These are phyloP conservation scores for Leptoclinus maculatus DNA, from an alignment of 2,797 vertebrate species.

Conservation along the genomic window DNA sequence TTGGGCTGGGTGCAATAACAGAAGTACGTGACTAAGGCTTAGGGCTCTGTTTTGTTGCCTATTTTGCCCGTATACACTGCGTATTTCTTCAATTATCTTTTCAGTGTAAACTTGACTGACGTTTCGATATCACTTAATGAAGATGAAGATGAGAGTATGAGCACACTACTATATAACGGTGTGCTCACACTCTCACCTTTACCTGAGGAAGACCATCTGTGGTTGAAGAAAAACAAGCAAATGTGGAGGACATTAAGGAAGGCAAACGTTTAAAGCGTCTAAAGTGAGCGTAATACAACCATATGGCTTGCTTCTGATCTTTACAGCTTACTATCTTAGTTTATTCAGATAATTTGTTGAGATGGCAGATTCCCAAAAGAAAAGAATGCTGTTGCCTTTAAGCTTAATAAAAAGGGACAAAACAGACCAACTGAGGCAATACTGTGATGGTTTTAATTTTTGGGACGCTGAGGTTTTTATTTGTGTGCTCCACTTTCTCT, in stretches of 20 bases:
- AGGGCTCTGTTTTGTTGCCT: constrained; percentile 31
- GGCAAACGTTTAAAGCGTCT: background rate
- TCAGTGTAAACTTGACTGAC: background rate
- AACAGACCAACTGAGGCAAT: constrained; percentile 9
- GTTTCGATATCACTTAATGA: background rate
- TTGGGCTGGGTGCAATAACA: constrained; percentile 55
- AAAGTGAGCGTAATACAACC: background rate
- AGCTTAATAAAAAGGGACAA: background rate
- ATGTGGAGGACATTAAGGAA: background rate
- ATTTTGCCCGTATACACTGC: background rate
- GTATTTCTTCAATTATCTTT: background rate
- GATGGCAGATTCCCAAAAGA: background rate
- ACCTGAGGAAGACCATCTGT: background rate
- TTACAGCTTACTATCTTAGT: background rate
- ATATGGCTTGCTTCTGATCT: background rate
- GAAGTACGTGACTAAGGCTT: constrained; percentile 22
- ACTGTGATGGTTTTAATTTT: constrained; percentile 17
- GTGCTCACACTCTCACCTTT: constrained; percentile 1
- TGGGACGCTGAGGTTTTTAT: constrained; percentile 22
- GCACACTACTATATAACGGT: background rate
- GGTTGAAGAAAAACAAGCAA: background rate
- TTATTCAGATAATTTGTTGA: background rate
- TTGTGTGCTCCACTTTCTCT: constrained; percentile 37
- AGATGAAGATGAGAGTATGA: background rate
- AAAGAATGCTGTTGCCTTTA: background rate